Base-by-base conservation (phyloP, 2,888 invertebrate genomes). In the Julus scanicus region DNA sequence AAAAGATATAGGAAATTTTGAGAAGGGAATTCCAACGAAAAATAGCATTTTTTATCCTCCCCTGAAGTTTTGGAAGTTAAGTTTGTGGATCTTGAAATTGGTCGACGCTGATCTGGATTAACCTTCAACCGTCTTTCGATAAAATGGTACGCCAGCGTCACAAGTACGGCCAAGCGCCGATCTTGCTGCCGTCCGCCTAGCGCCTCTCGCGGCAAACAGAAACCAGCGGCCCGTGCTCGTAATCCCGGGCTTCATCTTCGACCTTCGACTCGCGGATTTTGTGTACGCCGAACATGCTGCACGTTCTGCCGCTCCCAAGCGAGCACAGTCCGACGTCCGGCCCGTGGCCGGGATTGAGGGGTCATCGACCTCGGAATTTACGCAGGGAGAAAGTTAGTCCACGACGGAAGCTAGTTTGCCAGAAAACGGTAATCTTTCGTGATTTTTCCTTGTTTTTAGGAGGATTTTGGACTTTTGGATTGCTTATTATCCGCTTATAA, bases 241-340 rank as follows among this genome's bases (percentile, higher is more conserved):
- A 53, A 8, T 53, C 6, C 53, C 53, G 53, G 3, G 53, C 53
- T 53, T 53, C 53, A 8, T 11, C 6, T 8, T 2, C 53, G 53
- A 53, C 53, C 53, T 53, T 53, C 53, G 53, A 53, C 15, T 15
- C 44, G 4, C 44, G 44, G 44, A 44, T 3, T 44, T 44, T 44
- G 3, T 44, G 44, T 44, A 9, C 53, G 53, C 13, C 37, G 37
- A 85, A 3, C 8, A 85, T 85, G 85, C n/a, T 85, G 15, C 85
- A 85, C 37, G 39, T 85, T 40, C 40, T 85, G 20, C 85, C 85
- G 85, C 17, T 40, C 2, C 85, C 85, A 3, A 85, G 44, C 37
- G 85, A 85, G 44, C 85, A 85, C 44, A 85, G 85, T 40, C 85
- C 85, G 85, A 85, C 85, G 85, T 37, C 85, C 40, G 40, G 39